A percentile compares a stretch with the other conserved stretches of the same genome.
Evolutionary conservation across 1,140 invertebrate genomes (phyloP).

Genomic region (Danaus plexippus): DNA sequence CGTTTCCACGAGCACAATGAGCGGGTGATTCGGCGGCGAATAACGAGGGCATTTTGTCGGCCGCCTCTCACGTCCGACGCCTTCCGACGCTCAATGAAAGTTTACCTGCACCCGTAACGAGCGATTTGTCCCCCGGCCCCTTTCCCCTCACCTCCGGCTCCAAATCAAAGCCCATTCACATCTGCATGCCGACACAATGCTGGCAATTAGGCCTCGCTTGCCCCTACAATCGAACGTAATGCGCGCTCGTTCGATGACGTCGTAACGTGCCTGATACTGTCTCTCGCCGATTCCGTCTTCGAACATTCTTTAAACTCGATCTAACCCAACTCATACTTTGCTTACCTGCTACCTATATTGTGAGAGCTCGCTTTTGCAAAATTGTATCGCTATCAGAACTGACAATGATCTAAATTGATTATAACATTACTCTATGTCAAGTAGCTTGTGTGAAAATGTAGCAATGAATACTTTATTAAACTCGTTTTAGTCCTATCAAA

Average conservation of each 20-base stretch:
- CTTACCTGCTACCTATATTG: constrained; percentile 15
- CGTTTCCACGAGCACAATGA: constrained; percentile 69
- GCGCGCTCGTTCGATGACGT: constrained; percentile 56
- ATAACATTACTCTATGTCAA: too few relatives aligned
- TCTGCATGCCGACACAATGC: constrained; percentile 71
- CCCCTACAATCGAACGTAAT: constrained; percentile 70
- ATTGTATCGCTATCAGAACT: too few relatives aligned
- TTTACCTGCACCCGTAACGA: constrained; percentile 71
- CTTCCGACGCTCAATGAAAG: constrained; percentile 71
- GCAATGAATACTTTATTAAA: too few relatives aligned
- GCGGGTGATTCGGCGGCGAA: constrained; percentile 69
- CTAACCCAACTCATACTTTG: constrained; percentile 19
- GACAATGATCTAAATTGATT: too few relatives aligned
- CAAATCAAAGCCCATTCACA: constrained; percentile 72
- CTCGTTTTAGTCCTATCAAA: too few relatives aligned
- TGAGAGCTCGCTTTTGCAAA: constrained; percentile 8
- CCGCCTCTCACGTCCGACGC: constrained; percentile 69
- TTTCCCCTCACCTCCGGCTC: constrained; percentile 47
- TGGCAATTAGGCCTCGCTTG: constrained; percentile 66
- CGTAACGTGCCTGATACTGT: constrained; percentile 37
- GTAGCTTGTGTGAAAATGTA: too few relatives aligned
- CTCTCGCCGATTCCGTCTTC: constrained; percentile 35
- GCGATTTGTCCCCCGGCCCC: constrained; percentile 68
- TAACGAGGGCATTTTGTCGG: constrained; percentile 71
- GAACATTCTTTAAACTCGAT: constrained; percentile 29